Evolutionary conservation across 2,888 invertebrate genomes (phyloP).

Genomic region (Flabesymbios commensalis): DNA sequence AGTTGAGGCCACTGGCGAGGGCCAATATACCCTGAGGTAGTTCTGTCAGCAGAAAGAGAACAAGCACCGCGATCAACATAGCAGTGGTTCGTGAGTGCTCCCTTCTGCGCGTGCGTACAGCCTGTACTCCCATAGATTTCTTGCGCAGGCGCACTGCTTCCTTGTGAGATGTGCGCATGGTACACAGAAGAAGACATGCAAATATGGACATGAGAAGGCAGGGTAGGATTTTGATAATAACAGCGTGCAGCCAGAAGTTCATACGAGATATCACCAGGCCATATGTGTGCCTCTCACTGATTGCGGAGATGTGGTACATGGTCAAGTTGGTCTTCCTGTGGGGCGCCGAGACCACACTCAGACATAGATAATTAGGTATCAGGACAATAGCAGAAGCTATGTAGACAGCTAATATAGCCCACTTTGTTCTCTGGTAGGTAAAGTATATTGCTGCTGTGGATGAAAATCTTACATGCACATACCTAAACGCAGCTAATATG

Average conservation of each 20-base stretch:
- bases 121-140: not conserved
- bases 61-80: constrained; percentile 83
- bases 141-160: not conserved
- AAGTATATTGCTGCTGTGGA: not conserved
- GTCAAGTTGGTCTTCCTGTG: not conserved
- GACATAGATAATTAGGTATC: constrained; percentile 80
- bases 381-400: constrained; percentile 82
- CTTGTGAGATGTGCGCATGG: constrained; percentile 21
- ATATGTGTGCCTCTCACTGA: not conserved
- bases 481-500: constrained; percentile 87
- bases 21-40: constrained; percentile 78
- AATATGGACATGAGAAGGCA: constrained; percentile 80
- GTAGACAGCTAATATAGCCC: constrained; percentile 80
- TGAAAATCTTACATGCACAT: constrained; percentile 53
- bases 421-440: constrained; percentile 19
- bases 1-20: constrained; percentile 64
- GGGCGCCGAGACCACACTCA: constrained; percentile 2
- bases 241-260: constrained; percentile 12
- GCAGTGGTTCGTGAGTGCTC: constrained; percentile 75
- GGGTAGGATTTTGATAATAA: constrained; percentile 83
- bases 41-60: constrained; percentile 85
- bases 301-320: not conserved
- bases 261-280: not conserved
- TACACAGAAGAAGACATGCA: constrained; percentile 55
- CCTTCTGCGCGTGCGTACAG: constrained; percentile 34